A percentile compares a stretch with the other conserved stretches of the same genome.
These are phyloP conservation scores for Danio tinwini DNA, from an alignment of 2,797 vertebrate species.

Conservation along the genomic window DNA sequence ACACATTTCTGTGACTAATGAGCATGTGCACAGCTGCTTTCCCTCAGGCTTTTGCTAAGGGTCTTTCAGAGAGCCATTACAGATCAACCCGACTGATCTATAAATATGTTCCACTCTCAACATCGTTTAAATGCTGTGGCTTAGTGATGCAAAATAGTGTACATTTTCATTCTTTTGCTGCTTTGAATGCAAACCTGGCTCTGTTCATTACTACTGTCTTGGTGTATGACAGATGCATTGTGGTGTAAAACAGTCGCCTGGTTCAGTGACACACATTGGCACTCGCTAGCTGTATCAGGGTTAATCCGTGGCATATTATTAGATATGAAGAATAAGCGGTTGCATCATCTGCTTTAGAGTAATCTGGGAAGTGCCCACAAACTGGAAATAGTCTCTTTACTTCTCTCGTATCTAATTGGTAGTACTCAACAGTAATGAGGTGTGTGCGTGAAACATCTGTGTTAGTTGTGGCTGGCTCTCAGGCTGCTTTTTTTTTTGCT, in stretches of 20 bases:
- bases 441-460: background rate
- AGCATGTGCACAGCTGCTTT: background rate
- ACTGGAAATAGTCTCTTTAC: slow-evolving; percentile 29
- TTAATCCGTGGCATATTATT: slow-evolving; percentile 41
- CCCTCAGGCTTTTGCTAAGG: slow-evolving; percentile 55
- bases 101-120: slow-evolving; percentile 14
- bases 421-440: background rate
- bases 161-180: background rate
- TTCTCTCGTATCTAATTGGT: background rate
- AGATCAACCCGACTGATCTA: background rate
- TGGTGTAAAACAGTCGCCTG: slow-evolving; percentile 16
- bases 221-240: background rate
- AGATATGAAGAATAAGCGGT: slow-evolving; percentile 24
- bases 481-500: background rate
- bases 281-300: slow-evolving; percentile 1
- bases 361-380: slow-evolving; percentile 6
- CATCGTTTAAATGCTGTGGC: background rate
- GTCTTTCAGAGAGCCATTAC: slow-evolving; percentile 35
- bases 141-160: slow-evolving; percentile 16
- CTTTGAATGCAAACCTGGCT: background rate
- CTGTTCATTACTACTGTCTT: background rate
- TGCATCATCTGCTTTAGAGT: slow-evolving; percentile 32
- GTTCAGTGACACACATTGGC: slow-evolving; percentile 27
- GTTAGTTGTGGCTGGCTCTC: background rate
- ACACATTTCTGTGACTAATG: background rate